phyloP scores from a whole-genome alignment of 1,140 invertebrate genomes.

The Uloborus diversus region DNA sequence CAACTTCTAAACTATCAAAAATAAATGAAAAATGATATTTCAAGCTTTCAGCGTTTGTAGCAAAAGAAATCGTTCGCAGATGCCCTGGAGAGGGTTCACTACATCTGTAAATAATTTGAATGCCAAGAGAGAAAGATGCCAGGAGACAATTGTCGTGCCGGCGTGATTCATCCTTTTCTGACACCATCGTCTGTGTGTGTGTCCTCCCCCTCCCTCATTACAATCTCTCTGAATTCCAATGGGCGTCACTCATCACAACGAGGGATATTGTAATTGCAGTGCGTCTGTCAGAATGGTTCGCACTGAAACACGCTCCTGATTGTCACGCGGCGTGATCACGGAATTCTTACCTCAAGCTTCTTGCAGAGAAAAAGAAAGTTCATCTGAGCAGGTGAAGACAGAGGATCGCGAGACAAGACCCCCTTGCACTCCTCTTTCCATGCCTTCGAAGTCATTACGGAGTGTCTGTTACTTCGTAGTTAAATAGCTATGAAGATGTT shows the following conservation, averaged over 20 bases:
- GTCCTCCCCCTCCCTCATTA: too few species aligned
- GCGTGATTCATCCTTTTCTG: not conserved
- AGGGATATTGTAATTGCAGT: not conserved
- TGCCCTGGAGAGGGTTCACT: too few species aligned
- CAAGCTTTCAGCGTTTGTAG: too few species aligned
- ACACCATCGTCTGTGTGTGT: not conserved
- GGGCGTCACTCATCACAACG: not conserved
- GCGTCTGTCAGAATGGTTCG: not conserved
- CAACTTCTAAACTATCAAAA: too few species aligned
- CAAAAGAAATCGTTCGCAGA: too few species aligned
- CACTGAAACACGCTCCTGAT: not conserved
- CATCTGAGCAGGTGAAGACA: not conserved
- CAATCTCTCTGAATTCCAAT: too few species aligned
- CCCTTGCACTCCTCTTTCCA: too few species aligned
- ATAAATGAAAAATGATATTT: too few species aligned
- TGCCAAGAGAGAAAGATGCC: too few species aligned
- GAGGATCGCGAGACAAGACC: not conserved
- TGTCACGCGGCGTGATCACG: constrained; percentile 21
- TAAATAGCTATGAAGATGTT: constrained; percentile 56
- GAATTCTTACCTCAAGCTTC: not conserved
- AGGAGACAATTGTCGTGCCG: too few species aligned
- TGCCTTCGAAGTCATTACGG: constrained; percentile 23
- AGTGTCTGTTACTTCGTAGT: constrained; percentile 42
- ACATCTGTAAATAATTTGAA: too few species aligned
- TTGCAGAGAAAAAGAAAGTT: not conserved